phyloP scores from a whole-genome alignment of 2,797 vertebrate species.

The Euphonia xanthogaster region DNA sequence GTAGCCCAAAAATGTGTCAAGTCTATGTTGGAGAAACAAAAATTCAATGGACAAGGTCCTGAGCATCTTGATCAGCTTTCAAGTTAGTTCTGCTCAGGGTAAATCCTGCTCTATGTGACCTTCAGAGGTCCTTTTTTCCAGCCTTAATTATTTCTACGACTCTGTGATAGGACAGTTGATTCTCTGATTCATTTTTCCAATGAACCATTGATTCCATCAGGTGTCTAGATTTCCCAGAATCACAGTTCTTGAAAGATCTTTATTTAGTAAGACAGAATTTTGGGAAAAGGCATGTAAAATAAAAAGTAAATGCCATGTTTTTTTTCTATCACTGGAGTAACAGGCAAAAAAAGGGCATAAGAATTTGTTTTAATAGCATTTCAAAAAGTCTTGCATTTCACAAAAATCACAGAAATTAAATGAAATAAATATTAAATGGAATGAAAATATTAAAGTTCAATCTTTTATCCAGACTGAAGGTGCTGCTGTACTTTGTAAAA shows the following conservation, averaged over 20 bases:
- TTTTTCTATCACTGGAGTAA: neutral
- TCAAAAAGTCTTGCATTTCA: neutral
- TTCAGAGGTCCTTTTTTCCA: neutral
- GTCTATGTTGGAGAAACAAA: neutral
- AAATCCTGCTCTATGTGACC: neutral
- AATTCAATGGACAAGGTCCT: neutral
- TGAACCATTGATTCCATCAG: neutral
- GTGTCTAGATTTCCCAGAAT: neutral
- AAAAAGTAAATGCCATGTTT: neutral
- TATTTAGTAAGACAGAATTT: neutral
- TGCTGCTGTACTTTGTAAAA: neutral
- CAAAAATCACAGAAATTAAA: neutral
- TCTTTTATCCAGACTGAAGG: neutral
- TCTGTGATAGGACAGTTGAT: neutral
- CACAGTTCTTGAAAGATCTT: neutral
- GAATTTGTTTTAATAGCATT: neutral
- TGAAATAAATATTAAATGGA: neutral
- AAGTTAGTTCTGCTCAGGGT: neutral
- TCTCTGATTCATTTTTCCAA: neutral
- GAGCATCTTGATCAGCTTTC: neutral
- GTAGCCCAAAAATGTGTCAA: neutral
- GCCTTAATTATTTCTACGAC: neutral
- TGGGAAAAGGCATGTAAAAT: neutral
- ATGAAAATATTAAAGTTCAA: neutral
- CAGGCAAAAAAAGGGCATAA: neutral